phyloP scores from a whole-genome alignment of 2,797 vertebrate genomes.

The Phoxinus dragarum region DNA sequence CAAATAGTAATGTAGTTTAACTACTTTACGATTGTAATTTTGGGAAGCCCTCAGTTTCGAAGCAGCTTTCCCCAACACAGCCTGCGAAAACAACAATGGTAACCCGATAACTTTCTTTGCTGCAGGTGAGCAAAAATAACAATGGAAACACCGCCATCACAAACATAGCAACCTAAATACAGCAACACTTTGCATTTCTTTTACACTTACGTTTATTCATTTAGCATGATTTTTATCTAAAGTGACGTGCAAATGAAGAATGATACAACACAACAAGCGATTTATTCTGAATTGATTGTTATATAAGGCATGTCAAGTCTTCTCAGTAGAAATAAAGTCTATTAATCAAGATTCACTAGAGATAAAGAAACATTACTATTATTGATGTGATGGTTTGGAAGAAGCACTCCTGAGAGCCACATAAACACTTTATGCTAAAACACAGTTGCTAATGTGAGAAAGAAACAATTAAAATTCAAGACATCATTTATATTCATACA shows the following conservation, averaged over 20 bases:
- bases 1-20: background rate
- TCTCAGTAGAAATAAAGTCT: background rate
- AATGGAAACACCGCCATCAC: background rate
- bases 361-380: slow-evolving; percentile 17
- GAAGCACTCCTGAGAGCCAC: slow-evolving; percentile 8
- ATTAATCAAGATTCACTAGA: slow-evolving; percentile 5
- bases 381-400: slow-evolving; percentile 15
- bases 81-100: background rate
- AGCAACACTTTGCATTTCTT: slow-evolving; percentile 1
- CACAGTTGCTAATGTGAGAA: slow-evolving; percentile 16
- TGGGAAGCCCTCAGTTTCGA: background rate
- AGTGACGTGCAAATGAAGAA: slow-evolving; percentile 8
- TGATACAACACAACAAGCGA: background rate
- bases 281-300: slow-evolving; percentile 9
- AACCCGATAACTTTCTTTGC: background rate
- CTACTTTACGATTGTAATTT: background rate
- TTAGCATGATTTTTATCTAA: slow-evolving; percentile 26
- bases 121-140: background rate
- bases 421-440: slow-evolving; percentile 24
- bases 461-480: slow-evolving; percentile 1
- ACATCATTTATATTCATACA: background rate
- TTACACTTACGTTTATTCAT: background rate
- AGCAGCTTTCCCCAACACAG: background rate
- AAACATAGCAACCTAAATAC: background rate
- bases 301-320: slow-evolving; percentile 20